phyloP scores from a whole-genome alignment of 2,113 vertebrate genomes.

The Nothocercus julius region DNA sequence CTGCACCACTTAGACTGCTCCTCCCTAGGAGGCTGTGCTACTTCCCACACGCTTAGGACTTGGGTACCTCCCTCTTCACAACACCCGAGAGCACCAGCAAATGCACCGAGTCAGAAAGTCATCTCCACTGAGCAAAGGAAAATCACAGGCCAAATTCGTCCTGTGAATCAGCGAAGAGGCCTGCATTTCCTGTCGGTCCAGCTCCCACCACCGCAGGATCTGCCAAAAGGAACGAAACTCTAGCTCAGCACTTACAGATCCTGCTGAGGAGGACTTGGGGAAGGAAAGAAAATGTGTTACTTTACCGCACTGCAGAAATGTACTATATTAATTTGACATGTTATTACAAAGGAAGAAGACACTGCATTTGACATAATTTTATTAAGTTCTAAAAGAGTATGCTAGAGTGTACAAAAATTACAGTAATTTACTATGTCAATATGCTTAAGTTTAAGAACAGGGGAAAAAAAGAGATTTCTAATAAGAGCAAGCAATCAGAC shows the following conservation, averaged over 20 bases:
- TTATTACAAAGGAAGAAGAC: neutral
- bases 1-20: neutral
- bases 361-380: neutral
- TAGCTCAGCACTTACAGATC: conserved; percentile 58
- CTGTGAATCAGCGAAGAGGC: conserved; percentile 30
- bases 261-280: conserved; percentile 35
- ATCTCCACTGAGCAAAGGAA: neutral
- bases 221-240: neutral
- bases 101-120: conserved; percentile 8
- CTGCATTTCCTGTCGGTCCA: conserved; percentile 59
- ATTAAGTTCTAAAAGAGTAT: neutral
- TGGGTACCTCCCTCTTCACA: conserved; percentile 5
- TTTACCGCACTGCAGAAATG: neutral
- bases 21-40: neutral
- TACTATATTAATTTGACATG: neutral
- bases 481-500: neutral
- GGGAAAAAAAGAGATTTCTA: neutral
- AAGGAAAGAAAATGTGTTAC: conserved; percentile 10
- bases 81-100: conserved; percentile 26
- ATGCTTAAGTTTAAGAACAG: neutral
- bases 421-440: neutral
- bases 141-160: conserved; percentile 15
- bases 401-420: neutral
- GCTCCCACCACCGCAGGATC: conserved; percentile 60
- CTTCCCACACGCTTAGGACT: neutral